A percentile compares a stretch with the other conserved stretches of the same genome.
Evolutionary conservation across 2,888 invertebrate species (phyloP).

Genomic region (Pherbina coryleti): DNA sequence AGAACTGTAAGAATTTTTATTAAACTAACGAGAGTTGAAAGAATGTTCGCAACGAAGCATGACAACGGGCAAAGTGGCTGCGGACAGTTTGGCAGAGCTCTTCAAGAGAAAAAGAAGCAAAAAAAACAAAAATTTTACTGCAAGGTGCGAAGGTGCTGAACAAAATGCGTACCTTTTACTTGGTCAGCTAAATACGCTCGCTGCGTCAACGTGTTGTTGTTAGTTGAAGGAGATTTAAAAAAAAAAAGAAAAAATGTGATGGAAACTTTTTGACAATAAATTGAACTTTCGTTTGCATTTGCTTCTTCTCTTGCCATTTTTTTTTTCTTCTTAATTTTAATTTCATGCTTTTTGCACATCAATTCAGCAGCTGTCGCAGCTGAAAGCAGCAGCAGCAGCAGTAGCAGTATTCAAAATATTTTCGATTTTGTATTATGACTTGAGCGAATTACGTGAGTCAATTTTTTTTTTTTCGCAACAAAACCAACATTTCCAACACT

Average conservation of each 20-base stretch:
- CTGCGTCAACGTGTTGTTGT: not conserved
- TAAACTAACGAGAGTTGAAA: not conserved
- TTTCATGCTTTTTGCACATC: constrained; percentile 31
- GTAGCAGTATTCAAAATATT: not conserved
- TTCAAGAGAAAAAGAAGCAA: not conserved
- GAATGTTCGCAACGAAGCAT: not conserved
- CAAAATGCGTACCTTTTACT: not conserved
- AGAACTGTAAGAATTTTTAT: not conserved
- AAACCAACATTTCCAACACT: no score
- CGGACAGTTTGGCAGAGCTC: no score
- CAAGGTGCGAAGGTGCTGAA: not conserved
- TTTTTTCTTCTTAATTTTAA: constrained; percentile 6
- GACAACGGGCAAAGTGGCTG: no score
- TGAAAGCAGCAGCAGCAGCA: not conserved
- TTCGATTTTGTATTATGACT: constrained; percentile 27
- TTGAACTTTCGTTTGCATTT: not conserved
- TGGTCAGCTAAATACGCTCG: no score
- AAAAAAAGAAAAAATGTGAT: not conserved
- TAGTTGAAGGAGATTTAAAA: not conserved
- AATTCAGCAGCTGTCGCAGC: no score
- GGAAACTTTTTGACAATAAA: not conserved
- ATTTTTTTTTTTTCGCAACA: no score
- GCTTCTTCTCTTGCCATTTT: no score
- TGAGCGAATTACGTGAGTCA: constrained; percentile 30
- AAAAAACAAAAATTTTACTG: not conserved